A percentile compares a stretch with the other conserved stretches of the same genome.
Evolutionary conservation across 2,797 vertebrate species (phyloP).

Genomic region (Salarias fasciatus): DNA sequence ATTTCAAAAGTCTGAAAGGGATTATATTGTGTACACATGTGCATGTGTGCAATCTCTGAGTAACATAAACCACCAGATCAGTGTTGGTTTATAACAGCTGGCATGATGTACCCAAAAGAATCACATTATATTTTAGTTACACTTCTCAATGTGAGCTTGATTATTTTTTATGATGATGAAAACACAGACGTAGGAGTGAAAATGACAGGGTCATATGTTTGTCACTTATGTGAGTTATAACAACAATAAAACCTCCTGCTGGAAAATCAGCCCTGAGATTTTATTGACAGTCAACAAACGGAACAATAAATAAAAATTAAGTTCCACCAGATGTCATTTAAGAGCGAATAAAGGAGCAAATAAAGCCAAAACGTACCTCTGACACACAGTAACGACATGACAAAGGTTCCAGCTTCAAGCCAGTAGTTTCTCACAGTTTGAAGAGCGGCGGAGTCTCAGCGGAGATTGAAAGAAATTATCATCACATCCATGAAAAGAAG

Average conservation of each 20-base stretch:
- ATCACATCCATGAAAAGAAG: neutral
- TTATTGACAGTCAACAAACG: neutral
- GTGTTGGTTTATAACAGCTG: too few relatives aligned
- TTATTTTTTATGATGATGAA: too few relatives aligned
- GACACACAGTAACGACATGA: conserved; percentile 86
- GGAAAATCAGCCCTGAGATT: conserved; percentile 16
- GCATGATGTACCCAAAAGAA: too few relatives aligned
- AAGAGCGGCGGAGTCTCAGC: conserved; percentile 36
- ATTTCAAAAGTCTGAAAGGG: too few relatives aligned
- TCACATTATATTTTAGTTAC: too few relatives aligned
- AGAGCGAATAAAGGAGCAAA: neutral
- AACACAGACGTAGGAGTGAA: too few relatives aligned
- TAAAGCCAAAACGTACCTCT: conserved; percentile 70
- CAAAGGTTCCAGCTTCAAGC: conserved; percentile 58
- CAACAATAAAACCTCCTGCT: neutral
- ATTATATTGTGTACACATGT: too few relatives aligned
- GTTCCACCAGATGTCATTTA: fast-evolving
- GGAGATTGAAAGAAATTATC: conserved; percentile 38
- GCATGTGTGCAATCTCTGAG: too few relatives aligned
- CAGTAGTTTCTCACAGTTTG: conserved; percentile 59
- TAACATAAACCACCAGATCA: too few relatives aligned
- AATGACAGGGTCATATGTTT: too few relatives aligned
- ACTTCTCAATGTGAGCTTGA: too few relatives aligned
- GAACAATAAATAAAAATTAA: neutral
- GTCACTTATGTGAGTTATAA: too few relatives aligned